Evolutionary conservation across 2,888 invertebrate genomes (phyloP), one percentile per base, ranked within the genome.

Genomic region (Lobophora halterata): DNA sequence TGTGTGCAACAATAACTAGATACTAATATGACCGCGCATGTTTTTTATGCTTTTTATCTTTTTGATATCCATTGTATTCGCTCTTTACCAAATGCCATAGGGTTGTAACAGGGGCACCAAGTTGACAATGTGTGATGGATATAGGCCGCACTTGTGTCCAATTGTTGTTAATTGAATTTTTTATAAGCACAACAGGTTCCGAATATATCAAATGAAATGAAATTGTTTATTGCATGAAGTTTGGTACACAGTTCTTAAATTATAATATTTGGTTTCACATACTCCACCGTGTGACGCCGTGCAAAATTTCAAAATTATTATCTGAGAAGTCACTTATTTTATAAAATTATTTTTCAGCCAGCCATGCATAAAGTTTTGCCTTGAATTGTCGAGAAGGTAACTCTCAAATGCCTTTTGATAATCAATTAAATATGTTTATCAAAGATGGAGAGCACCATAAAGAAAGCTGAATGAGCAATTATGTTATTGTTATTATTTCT

Each of bases 11-110:
- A 74, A n/a, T 77, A 85, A 85, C 83, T 83, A 82, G 87, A 87
- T 82, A 86, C 82, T 81, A 83, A 86, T 85, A 86, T 83, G 83
- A 82, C 83, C 80, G 71, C 86, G 79, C 82, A 76, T 85, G 86
- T 62, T 86, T 86, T 87, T 86, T 86, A 86, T 85, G 72, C 62
- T 65, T 37, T 43, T 42, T 33, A 59, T 58, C 62, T 68, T 67
- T 69, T 81, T 65, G 78, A 83, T 82, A 74, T 76, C 79, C 79
- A 74, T 85, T 86, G 81, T 85, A 63, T 73, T 61, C 65, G 59
- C 61, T 59, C 63, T 65, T 65, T 62, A 65, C 81, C 87, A 82
- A 86, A 83, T 86, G 86, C 77, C 75, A 79, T 81, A 66, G 83
- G 82, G 81, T 66, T 56, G 55, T 56, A 46, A 34, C 38, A 48